Conservation (phyloP, 2,797 vertebrate species). For the Odontamblyopus lacepedii region DNA sequence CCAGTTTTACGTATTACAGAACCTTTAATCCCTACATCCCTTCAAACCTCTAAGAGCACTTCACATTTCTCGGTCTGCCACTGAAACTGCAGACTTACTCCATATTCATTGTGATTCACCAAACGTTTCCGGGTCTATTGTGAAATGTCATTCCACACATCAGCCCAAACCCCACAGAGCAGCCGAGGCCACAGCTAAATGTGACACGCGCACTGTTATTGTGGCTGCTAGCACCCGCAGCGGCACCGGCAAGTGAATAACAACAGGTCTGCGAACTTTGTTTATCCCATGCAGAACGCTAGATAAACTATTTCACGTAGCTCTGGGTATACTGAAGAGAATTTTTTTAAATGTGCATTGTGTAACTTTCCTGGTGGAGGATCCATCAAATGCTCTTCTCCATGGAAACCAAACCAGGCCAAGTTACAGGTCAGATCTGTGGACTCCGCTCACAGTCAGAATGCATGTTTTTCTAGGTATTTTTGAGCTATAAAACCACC, state of each 20-base stretch:
- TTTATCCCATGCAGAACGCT: constrained; percentile 16
- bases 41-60: background rate
- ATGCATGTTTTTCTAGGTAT: too few species aligned
- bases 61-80: background rate
- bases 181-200: constrained; percentile 26
- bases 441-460: too few species aligned
- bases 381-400: too few species aligned
- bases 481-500: too few species aligned
- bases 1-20: too few species aligned
- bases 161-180: constrained; percentile 14
- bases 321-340: background rate
- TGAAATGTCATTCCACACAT: constrained; percentile 14
- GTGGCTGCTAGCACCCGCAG: constrained; percentile 8
- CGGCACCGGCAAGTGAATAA: constrained; percentile 18
- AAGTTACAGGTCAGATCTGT: too few species aligned
- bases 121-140: constrained; percentile 23
- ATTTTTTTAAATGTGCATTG: background rate
- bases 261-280: constrained; percentile 22
- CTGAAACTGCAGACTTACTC: constrained; percentile 8
- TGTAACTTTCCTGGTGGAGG: too few species aligned
- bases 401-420: too few species aligned
- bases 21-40: background rate
- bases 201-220: constrained; percentile 19
- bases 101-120: constrained; percentile 11
- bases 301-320: constrained; percentile 12